phyloP scores from a whole-genome alignment of 2,797 vertebrate genomes.

The Setipinna tenuifilis region DNA sequence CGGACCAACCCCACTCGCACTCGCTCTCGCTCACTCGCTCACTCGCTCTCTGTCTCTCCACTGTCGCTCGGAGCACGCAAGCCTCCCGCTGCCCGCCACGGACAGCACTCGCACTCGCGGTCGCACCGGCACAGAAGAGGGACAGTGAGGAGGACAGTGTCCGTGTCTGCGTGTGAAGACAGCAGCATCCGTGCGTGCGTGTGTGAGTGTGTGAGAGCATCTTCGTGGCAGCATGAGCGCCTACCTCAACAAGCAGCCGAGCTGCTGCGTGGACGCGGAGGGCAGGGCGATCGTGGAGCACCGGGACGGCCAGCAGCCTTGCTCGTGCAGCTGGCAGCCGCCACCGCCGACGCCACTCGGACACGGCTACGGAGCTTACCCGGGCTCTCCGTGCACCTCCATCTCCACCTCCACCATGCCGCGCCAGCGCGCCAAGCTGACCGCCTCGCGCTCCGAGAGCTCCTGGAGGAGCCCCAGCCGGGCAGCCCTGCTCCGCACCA shows the following conservation, averaged over 20 bases:
- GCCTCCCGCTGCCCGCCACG: too few relatives aligned
- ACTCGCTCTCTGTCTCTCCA: too few relatives aligned
- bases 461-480: constrained; percentile 76
- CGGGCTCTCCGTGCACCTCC: constrained; percentile 40
- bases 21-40: not conserved
- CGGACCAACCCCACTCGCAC: constrained; percentile 39
- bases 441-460: constrained; percentile 71
- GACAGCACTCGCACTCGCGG: not conserved
- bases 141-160: constrained; percentile 18
- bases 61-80: too few relatives aligned
- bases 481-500: constrained; percentile 61
- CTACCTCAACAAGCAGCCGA: constrained; percentile 80
- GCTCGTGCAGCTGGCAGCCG: constrained; percentile 80
- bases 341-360: not conserved
- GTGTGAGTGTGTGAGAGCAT: too few relatives aligned
- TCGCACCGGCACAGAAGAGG: constrained; percentile 37
- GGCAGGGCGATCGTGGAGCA: constrained; percentile 39
- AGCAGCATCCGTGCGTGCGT: too few relatives aligned
- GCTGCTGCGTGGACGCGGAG: constrained; percentile 75
- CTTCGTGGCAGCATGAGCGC: constrained; percentile 72
- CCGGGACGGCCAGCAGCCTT: constrained; percentile 43
- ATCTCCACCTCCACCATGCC: constrained; percentile 64
- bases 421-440: constrained; percentile 70
- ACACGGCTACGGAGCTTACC: constrained; percentile 58
- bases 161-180: too few relatives aligned